phyloP scores from a whole-genome alignment of 2,888 invertebrate species.

The Zonitis immaculata region DNA sequence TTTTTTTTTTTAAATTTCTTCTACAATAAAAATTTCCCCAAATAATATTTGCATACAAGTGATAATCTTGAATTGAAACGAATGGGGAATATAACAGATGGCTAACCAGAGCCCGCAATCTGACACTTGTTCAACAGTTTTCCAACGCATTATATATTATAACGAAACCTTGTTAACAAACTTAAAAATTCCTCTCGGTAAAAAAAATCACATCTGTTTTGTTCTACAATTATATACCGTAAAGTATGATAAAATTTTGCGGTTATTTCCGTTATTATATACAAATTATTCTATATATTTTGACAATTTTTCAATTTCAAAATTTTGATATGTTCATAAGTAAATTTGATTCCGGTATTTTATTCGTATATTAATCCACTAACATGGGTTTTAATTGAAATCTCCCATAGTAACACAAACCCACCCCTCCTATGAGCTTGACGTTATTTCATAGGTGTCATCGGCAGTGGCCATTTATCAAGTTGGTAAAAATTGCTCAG shows the following conservation, averaged over 20 bases:
- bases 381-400: constrained; percentile 53
- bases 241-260: background rate
- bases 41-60: background rate
- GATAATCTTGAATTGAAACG: background rate
- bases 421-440: constrained; percentile 35
- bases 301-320: too few relatives aligned
- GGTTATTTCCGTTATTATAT: too few relatives aligned
- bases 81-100: background rate
- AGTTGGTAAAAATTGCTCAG: constrained; percentile 49
- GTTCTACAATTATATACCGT: background rate
- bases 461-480: constrained; percentile 50
- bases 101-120: background rate
- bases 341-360: constrained; percentile 33
- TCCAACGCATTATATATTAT: background rate
- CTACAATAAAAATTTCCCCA: too few relatives aligned
- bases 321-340: too few relatives aligned
- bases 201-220: background rate
- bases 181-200: background rate
- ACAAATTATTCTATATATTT: too few relatives aligned
- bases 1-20: too few relatives aligned
- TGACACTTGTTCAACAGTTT: background rate
- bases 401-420: constrained; percentile 35
- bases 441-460: constrained; percentile 51
- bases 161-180: background rate
- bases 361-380: constrained; percentile 51